A percentile compares a stretch with the other conserved stretches of the same genome.
Evolutionary conservation across 1,140 invertebrate genomes (phyloP).

Genomic region (Kradibia gibbosae): DNA sequence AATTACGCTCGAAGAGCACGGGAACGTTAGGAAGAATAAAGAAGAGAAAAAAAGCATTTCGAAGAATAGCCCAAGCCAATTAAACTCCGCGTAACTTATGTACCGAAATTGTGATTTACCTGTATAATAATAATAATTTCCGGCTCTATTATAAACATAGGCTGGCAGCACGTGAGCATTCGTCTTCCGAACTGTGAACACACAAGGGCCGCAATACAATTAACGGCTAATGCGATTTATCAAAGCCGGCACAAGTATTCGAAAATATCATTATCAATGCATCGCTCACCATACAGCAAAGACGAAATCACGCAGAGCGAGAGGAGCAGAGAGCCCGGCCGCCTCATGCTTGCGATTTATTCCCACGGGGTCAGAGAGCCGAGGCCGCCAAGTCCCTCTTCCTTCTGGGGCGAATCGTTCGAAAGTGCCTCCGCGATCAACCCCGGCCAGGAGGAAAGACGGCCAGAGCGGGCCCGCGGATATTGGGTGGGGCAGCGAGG

Average conservation of each 20-base stretch:
- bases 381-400: neutral
- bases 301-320: neutral
- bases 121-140: slow-evolving; percentile 32
- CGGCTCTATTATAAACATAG: neutral
- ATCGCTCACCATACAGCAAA: neutral
- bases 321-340: neutral
- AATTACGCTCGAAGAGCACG: too few species aligned
- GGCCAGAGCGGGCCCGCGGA: too few species aligned
- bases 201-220: slow-evolving; percentile 5
- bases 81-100: too few species aligned
- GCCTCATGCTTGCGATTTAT: neutral
- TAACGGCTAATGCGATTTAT: neutral
- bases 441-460: too few species aligned
- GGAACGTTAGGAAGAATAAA: too few species aligned
- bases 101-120: too few species aligned
- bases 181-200: slow-evolving; percentile 3
- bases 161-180: neutral
- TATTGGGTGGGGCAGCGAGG: too few species aligned
- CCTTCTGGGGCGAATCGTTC: neutral
- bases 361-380: too few species aligned
- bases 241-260: neutral
- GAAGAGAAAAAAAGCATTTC: too few species aligned
- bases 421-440: neutral
- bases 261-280: neutral
- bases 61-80: too few species aligned